Evolutionary conservation across 2,888 invertebrate genomes (phyloP).

Genomic region (Clepsis dumicolana): DNA sequence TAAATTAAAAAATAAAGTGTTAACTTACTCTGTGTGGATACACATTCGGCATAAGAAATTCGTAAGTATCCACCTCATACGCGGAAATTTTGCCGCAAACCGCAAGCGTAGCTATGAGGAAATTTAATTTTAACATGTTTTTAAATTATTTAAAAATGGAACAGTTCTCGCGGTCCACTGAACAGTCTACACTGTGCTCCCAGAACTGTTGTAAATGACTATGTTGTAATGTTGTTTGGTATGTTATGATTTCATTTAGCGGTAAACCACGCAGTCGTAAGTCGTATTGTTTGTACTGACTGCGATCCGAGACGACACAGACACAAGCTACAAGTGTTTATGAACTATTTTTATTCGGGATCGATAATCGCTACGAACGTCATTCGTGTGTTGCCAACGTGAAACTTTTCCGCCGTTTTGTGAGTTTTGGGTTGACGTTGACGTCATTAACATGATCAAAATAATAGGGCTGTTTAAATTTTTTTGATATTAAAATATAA

Average conservation of each 20-base stretch:
- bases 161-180: conserved; percentile 5
- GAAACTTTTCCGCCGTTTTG: neutral
- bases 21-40: conserved; percentile 90
- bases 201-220: conserved; percentile 6
- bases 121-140: conserved; percentile 56
- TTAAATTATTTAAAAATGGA: conserved; percentile 32
- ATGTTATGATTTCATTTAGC: conserved; percentile 26
- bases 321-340: conserved; percentile 41
- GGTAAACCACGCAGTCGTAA: conserved; percentile 14
- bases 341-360: conserved; percentile 40
- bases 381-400: conserved; percentile 33
- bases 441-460: neutral
- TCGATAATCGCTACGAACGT: conserved; percentile 42
- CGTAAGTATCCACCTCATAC: conserved; percentile 84
- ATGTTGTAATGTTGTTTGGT: conserved; percentile 8
- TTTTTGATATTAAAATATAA: too few species aligned
- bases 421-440: neutral
- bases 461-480: too few species aligned
- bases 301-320: conserved; percentile 22
- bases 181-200: neutral
- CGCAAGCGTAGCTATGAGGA: conserved; percentile 55
- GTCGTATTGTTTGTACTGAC: conserved; percentile 27
- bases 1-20: neutral
- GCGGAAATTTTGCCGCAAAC: conserved; percentile 54
- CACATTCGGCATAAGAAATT: conserved; percentile 94